phyloP scores from a whole-genome alignment of 1,140 invertebrate genomes.

The Latrodectus geometricus region DNA sequence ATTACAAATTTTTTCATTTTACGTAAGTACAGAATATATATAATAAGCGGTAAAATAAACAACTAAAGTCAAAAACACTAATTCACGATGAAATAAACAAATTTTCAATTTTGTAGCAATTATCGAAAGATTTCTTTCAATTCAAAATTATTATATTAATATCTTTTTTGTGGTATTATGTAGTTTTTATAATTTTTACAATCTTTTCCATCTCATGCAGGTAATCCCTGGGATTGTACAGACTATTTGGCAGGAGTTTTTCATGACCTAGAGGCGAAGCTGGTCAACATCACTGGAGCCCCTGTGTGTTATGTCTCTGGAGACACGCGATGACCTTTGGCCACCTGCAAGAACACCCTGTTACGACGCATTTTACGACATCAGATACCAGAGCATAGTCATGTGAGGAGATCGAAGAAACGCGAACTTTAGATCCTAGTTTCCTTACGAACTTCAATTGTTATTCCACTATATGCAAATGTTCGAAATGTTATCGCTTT shows the following conservation, averaged over 20 bases:
- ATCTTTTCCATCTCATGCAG: constrained; percentile 1
- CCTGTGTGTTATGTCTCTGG: constrained; percentile 16
- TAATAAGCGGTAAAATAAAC: too few relatives aligned
- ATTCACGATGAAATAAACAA: too few relatives aligned
- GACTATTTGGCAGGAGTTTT: constrained; percentile 8
- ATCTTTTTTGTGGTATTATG: too few relatives aligned
- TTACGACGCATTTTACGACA: background rate
- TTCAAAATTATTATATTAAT: too few relatives aligned
- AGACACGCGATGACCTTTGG: constrained; percentile 4
- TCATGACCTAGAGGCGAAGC: background rate
- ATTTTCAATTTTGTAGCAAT: too few relatives aligned
- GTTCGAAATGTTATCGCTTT: background rate
- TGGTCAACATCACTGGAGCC: background rate
- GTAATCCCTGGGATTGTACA: constrained; percentile 41
- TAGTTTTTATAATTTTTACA: too few relatives aligned
- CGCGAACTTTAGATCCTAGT: background rate
- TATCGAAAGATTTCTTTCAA: too few relatives aligned
- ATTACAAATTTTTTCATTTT: too few relatives aligned
- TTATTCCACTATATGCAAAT: background rate
- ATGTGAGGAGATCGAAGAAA: too few relatives aligned
- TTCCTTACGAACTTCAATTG: background rate
- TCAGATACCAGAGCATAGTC: too few relatives aligned
- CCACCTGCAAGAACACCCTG: background rate
- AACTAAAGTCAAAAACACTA: too few relatives aligned
- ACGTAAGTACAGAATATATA: too few relatives aligned